Conservation (phyloP, 2,797 vertebrate genomes). For the Eupleurogrammus muticus region DNA sequence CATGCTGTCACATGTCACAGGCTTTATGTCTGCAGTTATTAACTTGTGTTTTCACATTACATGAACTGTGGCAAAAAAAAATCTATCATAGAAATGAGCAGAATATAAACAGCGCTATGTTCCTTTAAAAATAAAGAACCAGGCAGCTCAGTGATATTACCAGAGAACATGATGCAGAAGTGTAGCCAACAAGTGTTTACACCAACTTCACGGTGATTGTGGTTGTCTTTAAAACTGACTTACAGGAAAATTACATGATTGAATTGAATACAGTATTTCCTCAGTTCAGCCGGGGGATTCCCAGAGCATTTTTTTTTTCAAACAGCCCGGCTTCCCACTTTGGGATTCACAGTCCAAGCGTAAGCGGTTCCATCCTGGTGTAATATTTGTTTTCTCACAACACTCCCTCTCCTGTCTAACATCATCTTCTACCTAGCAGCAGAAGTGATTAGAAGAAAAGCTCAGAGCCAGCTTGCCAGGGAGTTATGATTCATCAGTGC, state of each 20-base stretch:
- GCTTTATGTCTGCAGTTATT: not conserved
- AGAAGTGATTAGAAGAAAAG: conserved; percentile 45
- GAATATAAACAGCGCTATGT: not conserved
- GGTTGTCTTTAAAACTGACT: not conserved
- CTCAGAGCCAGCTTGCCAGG: conserved; percentile 19
- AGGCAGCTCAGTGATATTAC: not conserved
- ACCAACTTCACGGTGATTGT: not conserved
- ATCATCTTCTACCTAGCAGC: conserved; percentile 13
- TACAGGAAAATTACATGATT: not conserved
- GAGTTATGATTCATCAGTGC: conserved; percentile 56
- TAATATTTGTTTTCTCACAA: conserved; percentile 26
- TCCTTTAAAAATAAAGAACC: not conserved
- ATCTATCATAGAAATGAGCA: not conserved
- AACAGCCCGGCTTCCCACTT: not conserved
- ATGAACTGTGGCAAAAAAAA: not conserved
- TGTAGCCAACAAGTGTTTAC: not conserved
- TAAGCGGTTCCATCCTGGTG: not conserved
- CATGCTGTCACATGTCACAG: conserved; percentile 29
- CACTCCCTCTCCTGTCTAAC: conserved; percentile 2
- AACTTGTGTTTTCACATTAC: not conserved
- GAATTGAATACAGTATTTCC: not conserved
- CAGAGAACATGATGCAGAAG: not conserved
- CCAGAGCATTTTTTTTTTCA: not conserved
- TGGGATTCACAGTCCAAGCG: not conserved
- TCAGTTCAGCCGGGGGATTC: not conserved